Base-by-base conservation (phyloP, 2,888 invertebrate genomes). In the Melinopterus prodromus region DNA sequence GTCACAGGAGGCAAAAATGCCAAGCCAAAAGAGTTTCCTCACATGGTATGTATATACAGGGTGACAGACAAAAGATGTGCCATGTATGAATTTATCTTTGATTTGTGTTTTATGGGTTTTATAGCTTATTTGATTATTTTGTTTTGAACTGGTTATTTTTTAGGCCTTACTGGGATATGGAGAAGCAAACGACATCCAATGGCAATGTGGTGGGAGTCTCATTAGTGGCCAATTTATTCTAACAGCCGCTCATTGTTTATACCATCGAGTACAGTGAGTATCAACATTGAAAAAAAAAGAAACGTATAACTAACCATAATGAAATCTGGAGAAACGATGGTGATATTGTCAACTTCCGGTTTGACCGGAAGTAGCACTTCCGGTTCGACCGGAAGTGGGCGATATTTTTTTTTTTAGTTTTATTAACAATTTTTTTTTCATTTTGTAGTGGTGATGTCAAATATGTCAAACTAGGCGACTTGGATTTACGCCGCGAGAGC, bases 401-500 rank as follows among this genome's bases (percentile, higher is more conserved):
- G n/a, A n/a, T n/a, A n/a, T n/a, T n/a, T n/a, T n/a, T n/a, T n/a
- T n/a, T n/a, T n/a, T n/a, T n/a, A n/a, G n/a, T n/a, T 53, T 53
- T 53, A 53, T 7, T 7, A 9, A 53, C 53, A 38, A 6, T 4
- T 53, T 3, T 9, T 53, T 53, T 9, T 53, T 26, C 3, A 26
- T 26, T 74, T 76, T 86, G 79, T 80, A 88, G 88, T 70, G 88
- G 88, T 2, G 80, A 83, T 3, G 90, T 91, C 0, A 82, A 85
- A 7, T 87, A 87, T 84, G 90, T 90, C 0, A 85, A 90, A 81
- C 84, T 92, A 0, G 92, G 92, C 6, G 91, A 90, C 79, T 85
- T 90, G 53, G 89, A 90, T 83, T 83, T 91, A 12, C 83, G 83
- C 6, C 86, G 83, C 7, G 84, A 81, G 71, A 83, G 84, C 2